A percentile compares a stretch with the other conserved stretches of the same genome.
Evolutionary conservation across 1,140 invertebrate genomes (phyloP).

Genomic region (Scaptomyza graminum): DNA sequence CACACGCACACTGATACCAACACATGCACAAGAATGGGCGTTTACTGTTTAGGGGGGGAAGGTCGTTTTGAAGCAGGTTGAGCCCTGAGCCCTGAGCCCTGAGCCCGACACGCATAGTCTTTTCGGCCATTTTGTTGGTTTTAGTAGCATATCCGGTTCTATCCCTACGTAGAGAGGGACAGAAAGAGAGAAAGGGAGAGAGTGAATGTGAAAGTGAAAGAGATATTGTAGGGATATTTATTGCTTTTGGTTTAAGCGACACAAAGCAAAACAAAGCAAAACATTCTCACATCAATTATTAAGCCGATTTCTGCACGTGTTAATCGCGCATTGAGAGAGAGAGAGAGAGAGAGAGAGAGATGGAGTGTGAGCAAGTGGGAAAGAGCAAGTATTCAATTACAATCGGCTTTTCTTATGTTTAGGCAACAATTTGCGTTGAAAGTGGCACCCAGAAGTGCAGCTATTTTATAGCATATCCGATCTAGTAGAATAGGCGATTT

Average conservation of each 20-base stretch:
- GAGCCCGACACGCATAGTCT: slow-evolving; percentile 42
- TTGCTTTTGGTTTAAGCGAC: slow-evolving; percentile 39
- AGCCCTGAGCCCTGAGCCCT: slow-evolving; percentile 1
- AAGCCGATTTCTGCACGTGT: slow-evolving; percentile 51
- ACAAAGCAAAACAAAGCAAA: slow-evolving; percentile 49
- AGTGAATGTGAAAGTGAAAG: no score
- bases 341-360: background rate
- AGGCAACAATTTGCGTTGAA: no score
- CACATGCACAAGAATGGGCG: background rate
- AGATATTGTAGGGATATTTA: slow-evolving; percentile 39
- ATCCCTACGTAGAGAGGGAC: background rate
- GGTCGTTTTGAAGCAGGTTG: background rate
- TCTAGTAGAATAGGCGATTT: no score
- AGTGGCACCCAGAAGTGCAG: no score
- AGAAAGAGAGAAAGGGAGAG: background rate
- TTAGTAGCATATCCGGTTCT: slow-evolving; percentile 35
- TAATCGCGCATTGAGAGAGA: slow-evolving; percentile 26
- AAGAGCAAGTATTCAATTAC: no score
- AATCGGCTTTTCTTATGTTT: no score
- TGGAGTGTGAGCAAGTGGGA: background rate
- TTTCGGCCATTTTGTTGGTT: slow-evolving; percentile 50
- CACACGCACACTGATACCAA: slow-evolving; percentile 14
- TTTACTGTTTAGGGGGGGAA: no score
- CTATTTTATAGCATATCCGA: no score
- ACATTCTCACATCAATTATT: slow-evolving; percentile 53